Evolutionary conservation across 1,140 invertebrate genomes (phyloP), one percentile per base, ranked within the genome.

Genomic region (Hyphantria cunea): DNA sequence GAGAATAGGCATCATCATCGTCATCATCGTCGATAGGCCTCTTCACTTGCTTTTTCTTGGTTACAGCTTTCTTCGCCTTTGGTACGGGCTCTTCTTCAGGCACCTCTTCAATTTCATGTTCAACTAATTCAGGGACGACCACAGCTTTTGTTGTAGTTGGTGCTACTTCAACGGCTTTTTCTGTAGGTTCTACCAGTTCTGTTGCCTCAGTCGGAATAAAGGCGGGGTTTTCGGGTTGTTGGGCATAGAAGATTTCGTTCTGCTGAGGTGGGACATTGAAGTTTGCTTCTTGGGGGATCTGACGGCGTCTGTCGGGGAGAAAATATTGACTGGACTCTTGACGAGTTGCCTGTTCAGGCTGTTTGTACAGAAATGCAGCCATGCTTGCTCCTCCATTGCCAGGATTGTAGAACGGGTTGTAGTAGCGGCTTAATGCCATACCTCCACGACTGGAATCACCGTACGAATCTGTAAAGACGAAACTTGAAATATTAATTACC

Each of bases 11-110:
- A 4, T 87, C 80, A 3, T 82, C 84, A 14, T 91, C 88, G 4
- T 90, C 89, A 32, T 91, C 85, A 0, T 87, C 90, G 7, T 87
- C 86, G 39, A 91, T 82, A 12, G 86, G 84, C n/a, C 63, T 76
- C 51, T 83, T 86, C 0, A 81, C 82, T 55, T 85, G 82, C 60
- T 89, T 88, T 68, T 74, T 89, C 51, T 85, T 87, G 12, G 72
- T 80, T 4, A 83, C 72, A 11, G 76, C 73, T 25, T 79, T 84
- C 50, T 77, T 87, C 3, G 80, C 69, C 11, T 72, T 76, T 11
- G 73, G 73, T 4, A 67, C 70, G 8, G 69, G 59, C 44, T 74
- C 73, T 32, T 76, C 71, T 37, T 81, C 78, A 45, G 72, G 74
- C 0, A 83, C 76, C 66, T 87, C 84, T 58, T 87, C 80, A 0